These are phyloP conservation scores for Cercopithecus mona DNA, from an alignment of 2,113 vertebrate genomes.

Conservation along the genomic window DNA sequence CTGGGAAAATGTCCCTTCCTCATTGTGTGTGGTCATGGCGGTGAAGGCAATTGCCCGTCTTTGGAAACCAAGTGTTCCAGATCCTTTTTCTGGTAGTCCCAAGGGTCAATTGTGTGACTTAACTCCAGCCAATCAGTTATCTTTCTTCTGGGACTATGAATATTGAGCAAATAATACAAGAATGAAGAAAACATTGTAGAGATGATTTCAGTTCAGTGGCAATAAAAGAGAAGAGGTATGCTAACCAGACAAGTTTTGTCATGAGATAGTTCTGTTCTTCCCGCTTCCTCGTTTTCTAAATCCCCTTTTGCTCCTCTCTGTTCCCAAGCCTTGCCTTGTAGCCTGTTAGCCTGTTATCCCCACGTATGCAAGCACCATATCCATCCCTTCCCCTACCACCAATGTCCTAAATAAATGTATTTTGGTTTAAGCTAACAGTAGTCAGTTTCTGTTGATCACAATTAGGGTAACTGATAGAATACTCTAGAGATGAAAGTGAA, in stretches of 20 bases:
- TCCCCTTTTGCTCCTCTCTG: background rate
- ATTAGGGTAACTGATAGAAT: background rate
- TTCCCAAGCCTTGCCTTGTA: background rate
- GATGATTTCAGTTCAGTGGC: background rate
- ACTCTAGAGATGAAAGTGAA: background rate
- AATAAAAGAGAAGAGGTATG: background rate
- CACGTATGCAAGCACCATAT: background rate
- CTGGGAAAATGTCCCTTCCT: background rate
- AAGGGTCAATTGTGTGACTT: background rate
- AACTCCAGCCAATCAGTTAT: slow-evolving; percentile 14
- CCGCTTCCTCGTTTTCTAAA: background rate
- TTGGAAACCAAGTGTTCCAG: background rate
- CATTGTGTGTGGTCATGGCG: background rate
- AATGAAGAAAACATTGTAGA: background rate
- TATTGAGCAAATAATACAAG: background rate
- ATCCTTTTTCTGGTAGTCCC: background rate
- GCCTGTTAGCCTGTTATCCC: background rate
- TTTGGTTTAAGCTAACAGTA: background rate
- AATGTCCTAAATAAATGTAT: background rate
- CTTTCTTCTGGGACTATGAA: background rate
- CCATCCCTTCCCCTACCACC: background rate
- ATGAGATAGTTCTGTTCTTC: background rate
- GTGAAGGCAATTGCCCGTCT: background rate
- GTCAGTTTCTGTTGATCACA: background rate
- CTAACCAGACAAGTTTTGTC: background rate